Evolutionary conservation across 2,113 vertebrate genomes (phyloP).

Genomic region (Lophotis ruficrista): DNA sequence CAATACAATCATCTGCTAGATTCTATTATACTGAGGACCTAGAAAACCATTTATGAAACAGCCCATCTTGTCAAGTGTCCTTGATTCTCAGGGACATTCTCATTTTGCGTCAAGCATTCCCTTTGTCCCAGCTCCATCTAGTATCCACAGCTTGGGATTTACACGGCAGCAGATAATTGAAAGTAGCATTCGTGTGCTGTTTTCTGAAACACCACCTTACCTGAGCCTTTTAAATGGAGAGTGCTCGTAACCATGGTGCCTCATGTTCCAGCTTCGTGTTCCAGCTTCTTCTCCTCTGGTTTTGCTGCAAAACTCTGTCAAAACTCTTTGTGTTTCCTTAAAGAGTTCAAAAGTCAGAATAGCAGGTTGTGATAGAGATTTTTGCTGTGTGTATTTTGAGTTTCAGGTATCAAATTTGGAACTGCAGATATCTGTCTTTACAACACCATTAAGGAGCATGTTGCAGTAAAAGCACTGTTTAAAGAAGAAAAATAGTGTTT

Average conservation of each 20-base stretch:
- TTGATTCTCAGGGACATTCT: conserved; percentile 42
- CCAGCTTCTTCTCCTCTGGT: neutral
- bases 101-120: neutral
- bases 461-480: neutral
- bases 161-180: neutral
- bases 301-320: neutral
- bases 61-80: neutral
- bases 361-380: neutral
- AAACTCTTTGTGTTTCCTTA: neutral
- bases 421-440: neutral
- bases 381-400: neutral
- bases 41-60: neutral
- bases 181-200: neutral
- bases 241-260: neutral
- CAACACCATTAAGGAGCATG: neutral
- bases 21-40: neutral
- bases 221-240: neutral
- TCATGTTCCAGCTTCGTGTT: neutral
- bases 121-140: conserved; percentile 20
- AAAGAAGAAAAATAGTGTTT: neutral
- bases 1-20: neutral
- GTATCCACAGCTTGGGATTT: neutral
- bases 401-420: neutral
- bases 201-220: neutral
- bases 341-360: neutral